Conservation (phyloP, 2,888 invertebrate genomes). For the Zaprionus lineosus region DNA sequence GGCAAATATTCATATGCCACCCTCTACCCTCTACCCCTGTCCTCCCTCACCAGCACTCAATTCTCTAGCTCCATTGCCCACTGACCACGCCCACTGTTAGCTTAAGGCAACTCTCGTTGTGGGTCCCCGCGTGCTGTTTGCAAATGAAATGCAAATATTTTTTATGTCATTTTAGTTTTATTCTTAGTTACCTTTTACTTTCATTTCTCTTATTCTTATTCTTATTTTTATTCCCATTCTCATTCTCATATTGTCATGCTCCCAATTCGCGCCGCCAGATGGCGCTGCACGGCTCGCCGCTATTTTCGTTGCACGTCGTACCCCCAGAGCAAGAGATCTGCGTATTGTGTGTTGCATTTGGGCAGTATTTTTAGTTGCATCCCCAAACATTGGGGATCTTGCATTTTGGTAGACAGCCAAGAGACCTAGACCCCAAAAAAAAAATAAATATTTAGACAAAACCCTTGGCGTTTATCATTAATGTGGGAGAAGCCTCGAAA, state of each 20-base stretch:
- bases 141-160: conserved; percentile 57
- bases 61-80: no score
- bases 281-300: no score
- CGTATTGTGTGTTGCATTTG: conserved; percentile 8
- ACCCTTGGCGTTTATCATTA: background rate
- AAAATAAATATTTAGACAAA: background rate
- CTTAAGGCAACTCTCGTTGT: background rate
- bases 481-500: background rate
- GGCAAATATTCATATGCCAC: conserved; percentile 13
- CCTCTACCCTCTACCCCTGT: no score
- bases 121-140: background rate
- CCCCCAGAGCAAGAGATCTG: no score
- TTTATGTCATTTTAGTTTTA: background rate
- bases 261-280: no score
- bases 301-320: no score
- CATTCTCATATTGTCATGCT: conserved; percentile 5
- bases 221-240: conserved; percentile 15
- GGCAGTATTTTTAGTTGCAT: conserved; percentile 20
- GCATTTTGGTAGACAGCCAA: conserved; percentile 22
- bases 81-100: no score
- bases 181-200: background rate
- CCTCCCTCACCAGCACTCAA: no score
- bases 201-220: conserved; percentile 2
- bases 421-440: conserved; percentile 46
- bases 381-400: conserved; percentile 19